Evolutionary conservation across 2,113 vertebrate species (phyloP).

Genomic region (Crypturellus undulatus): DNA sequence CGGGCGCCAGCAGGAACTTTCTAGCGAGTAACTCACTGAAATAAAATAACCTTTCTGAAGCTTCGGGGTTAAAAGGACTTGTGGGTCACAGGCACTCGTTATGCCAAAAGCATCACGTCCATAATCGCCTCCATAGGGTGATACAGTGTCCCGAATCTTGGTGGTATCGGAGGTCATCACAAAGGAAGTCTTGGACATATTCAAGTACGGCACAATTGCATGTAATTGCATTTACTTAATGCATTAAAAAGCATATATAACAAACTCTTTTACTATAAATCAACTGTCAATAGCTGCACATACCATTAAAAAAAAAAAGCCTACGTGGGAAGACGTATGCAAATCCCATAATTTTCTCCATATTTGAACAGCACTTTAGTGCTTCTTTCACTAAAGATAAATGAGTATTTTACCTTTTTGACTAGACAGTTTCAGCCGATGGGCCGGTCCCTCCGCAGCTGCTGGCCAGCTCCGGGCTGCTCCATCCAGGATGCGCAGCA

Average conservation of each 20-base stretch:
- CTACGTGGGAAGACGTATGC: not conserved
- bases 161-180: not conserved
- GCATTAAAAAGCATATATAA: not conserved
- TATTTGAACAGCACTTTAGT: not conserved
- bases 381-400: not conserved
- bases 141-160: not conserved
- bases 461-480: no score
- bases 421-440: no score
- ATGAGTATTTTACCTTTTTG: not conserved
- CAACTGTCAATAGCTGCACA: not conserved
- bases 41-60: not conserved
- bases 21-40: no score
- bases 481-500: no score
- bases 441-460: no score
- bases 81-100: not conserved
- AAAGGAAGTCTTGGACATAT: not conserved
- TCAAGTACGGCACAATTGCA: not conserved
- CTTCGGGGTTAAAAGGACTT: not conserved
- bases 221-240: not conserved
- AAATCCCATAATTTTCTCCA: not conserved
- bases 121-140: no score
- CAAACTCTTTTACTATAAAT: not conserved
- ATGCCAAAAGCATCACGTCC: not conserved
- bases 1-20: no score
- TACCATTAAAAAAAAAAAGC: not conserved